Evolutionary conservation across 1,140 invertebrate species (phyloP).

Genomic region (Acyrthosiphon pisum): DNA sequence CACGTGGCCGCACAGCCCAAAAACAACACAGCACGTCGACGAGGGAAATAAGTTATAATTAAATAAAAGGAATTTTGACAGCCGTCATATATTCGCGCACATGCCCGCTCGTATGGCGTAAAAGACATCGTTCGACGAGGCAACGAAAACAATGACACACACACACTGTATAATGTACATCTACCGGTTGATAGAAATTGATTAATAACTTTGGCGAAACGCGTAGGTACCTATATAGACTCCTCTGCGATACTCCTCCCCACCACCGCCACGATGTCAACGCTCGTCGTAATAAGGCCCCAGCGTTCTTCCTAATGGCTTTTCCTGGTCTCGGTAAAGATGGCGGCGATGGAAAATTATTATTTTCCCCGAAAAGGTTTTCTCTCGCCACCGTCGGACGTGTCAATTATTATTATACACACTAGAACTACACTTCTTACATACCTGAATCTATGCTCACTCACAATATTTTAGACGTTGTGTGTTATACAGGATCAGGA

Average conservation of each 20-base stretch:
- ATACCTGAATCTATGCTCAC: background rate
- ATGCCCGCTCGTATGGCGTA: background rate
- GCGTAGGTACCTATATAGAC: constrained; percentile 2
- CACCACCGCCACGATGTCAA: background rate
- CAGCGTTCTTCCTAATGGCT: constrained; percentile 8
- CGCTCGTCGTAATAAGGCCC: background rate
- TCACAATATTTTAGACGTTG: background rate
- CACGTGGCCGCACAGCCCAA: background rate
- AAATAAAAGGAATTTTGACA: constrained; percentile 49
- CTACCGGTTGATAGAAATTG: constrained; percentile 34
- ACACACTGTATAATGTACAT: background rate
- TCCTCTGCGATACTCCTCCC: background rate
- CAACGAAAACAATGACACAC: background rate
- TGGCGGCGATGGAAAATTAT: background rate
- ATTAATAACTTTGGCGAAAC: constrained; percentile 35
- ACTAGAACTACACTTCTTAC: background rate
- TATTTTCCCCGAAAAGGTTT: constrained; percentile 6
- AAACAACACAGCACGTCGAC: background rate
- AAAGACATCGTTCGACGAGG: background rate
- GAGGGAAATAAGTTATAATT: constrained; percentile 52
- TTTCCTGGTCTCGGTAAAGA: constrained; percentile 20
- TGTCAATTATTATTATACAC: constrained; percentile 3
- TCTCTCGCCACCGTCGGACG: background rate
- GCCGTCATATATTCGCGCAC: background rate
- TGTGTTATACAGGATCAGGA: background rate